Conservation (phyloP, 2,888 invertebrate species). For the Cremastobaeus sp. region DNA sequence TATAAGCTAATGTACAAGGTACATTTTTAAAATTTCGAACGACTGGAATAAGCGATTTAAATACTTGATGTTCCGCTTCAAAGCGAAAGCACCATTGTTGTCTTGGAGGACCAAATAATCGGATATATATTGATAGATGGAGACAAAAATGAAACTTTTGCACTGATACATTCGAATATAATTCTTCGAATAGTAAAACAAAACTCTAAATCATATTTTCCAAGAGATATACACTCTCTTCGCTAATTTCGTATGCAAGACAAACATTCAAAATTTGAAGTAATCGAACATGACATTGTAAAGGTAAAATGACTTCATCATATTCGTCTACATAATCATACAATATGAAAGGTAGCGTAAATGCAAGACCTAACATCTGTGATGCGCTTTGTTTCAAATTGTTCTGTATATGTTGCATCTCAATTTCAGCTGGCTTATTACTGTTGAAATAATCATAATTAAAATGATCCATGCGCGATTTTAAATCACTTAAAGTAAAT, state of each 20-base stretch:
- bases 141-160: slow-evolving; percentile 59
- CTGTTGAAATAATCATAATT: slow-evolving; percentile 40
- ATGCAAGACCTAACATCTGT: slow-evolving; percentile 15
- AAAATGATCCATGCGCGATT: too few species aligned
- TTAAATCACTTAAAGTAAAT: too few species aligned
- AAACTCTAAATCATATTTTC: slow-evolving; percentile 1
- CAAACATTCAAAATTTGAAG: slow-evolving; percentile 24
- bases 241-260: slow-evolving; percentile 13
- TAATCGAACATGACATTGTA: not conserved
- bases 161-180: slow-evolving; percentile 38
- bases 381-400: slow-evolving; percentile 48
- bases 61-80: slow-evolving; percentile 51
- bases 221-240: slow-evolving; percentile 6
- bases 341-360: slow-evolving; percentile 11
- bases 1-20: slow-evolving; percentile 37
- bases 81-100: slow-evolving; percentile 56
- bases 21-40: slow-evolving; percentile 55
- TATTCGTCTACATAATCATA: not conserved
- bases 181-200: not conserved
- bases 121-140: slow-evolving; percentile 56
- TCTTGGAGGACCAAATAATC: slow-evolving; percentile 52
- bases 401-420: slow-evolving; percentile 1
- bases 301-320: not conserved
- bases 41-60: slow-evolving; percentile 50
- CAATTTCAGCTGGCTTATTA: slow-evolving; percentile 55